Evolutionary conservation across 2,888 invertebrate species (phyloP), one percentile per base, ranked within the genome.

Genomic region (Eurytoma californica): DNA sequence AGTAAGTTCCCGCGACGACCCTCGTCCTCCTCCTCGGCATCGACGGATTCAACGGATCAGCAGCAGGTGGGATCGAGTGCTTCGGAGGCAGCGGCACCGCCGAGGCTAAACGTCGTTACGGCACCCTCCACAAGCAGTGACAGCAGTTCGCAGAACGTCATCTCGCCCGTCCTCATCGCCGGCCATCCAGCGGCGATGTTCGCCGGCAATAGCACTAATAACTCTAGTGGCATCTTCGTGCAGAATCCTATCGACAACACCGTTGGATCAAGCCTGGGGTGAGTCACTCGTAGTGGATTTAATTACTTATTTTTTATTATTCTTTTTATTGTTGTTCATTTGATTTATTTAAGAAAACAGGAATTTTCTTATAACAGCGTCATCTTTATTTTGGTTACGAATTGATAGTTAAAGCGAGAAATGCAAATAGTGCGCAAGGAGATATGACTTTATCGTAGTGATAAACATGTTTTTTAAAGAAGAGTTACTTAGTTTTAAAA

Each of bases 211-310:
- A 78, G 55, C 30, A 65, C 68, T 12, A 81, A 78, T 61, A 82
- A 79, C 72, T 85, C 83, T 60, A 88, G 89, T 53, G 89, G 88
- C 7, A 86, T 88, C 81, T 87, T 86, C 5, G 81, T 84, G 14
- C 86, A 84, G 57, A 81, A 83, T 20, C 86, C 85, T 80, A 83
- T 82, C 3, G 83, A 77, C 39, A 77, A 77, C 18, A 72, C 73
- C 4, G 70, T 53, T 9, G 84, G 83, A 53, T 85, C 84, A 0
- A 83, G 83, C 55, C 79, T 84, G 57, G 84, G 84, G 88, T 89
- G 77, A 86, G 85, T 85, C 13, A 39, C 9, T 39, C 39, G 9
- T 39, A 9, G 1, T 0, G 1, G 9, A 9, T 39, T 39, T 39
- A 9, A 14, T 20, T 4, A 53, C 14, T 53, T 3, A 2, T 47